Base-by-base conservation (phyloP, 2,888 invertebrate species). In the Xestia rhomboidea region DNA sequence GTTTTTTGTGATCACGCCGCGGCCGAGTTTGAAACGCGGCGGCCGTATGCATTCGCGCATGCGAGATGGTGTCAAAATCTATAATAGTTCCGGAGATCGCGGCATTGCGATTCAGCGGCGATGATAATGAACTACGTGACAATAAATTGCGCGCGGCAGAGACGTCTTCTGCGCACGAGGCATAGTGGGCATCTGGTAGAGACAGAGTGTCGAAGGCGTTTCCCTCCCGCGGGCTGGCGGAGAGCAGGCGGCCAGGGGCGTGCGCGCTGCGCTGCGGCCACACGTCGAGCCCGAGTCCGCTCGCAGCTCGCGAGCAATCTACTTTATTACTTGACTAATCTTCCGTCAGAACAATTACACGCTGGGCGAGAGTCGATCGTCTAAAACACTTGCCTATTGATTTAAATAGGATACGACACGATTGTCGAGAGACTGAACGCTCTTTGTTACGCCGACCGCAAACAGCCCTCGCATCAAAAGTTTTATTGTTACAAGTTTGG, bases 51-150 rank as follows among this genome's bases (percentile, higher is more conserved):
- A 96, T 94, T 95, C 95, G 96, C 96, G 96, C 96, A 96, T 96
- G 96, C 96, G 96, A 96, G 94, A 92, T 94, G 94, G 94, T 95
- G 95, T 96, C 96, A 95, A 96, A 96, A 96, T 96, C 96, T 96
- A 96, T 96, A 96, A 94, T 96, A 96, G 94, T 95, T 95, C 88
- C 91, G 92, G 89, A 93, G 94, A 94, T 94, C 93, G 92, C 91
- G 92, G 91, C 88, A 93, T 93, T 93, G 93, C 93, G 90, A 93
- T 94, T 89, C 91, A 91, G 90, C 89, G 89, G 87, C 89, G 90
- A 91, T 90, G 83, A 87, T 91, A 91, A 90, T 92, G 89, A 91
- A 91, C 91, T 90, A 89, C 89, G 89, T 89, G 91, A 89, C 89
- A 87, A 89, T 72, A 89, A 89, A 92, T 89, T 91, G 90, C 89